phyloP scores from a whole-genome alignment of 2,888 invertebrate species.

The Cephus nigrinus region DNA sequence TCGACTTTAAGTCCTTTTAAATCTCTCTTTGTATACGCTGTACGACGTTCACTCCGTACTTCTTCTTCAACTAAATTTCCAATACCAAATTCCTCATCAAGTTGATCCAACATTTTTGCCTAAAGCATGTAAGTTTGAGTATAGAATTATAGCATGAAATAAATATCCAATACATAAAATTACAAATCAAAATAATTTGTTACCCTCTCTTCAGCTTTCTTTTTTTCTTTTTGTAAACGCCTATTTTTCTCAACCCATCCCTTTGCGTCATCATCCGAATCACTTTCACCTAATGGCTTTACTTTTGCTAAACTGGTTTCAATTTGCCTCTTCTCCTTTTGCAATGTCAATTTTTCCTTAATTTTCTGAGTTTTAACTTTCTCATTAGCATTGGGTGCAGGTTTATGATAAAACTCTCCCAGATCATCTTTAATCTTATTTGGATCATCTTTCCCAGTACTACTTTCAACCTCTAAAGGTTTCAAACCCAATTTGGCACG shows the following conservation, averaged over 20 bases:
- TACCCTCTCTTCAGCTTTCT: conserved; percentile 86
- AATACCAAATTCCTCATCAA: conserved; percentile 95
- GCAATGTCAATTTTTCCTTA: conserved; percentile 80
- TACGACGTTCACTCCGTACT: conserved; percentile 70
- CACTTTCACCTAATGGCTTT: conserved; percentile 77
- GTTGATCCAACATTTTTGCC: conserved; percentile 94
- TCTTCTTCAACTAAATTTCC: conserved; percentile 86
- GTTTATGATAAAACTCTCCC: conserved; percentile 90
- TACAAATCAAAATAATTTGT: conserved; percentile 43
- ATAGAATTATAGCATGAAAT: conserved; percentile 3
- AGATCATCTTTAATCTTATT: conserved; percentile 68
- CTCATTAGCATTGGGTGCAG: conserved; percentile 79
- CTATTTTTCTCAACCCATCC: conserved; percentile 89
- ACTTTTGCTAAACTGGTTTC: conserved; percentile 75
- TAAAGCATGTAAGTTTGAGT: conserved; percentile 55
- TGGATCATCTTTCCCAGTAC: conserved; percentile 49
- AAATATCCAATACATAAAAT: neutral
- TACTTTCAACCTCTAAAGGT: conserved; percentile 79
- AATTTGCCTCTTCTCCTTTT: conserved; percentile 82
- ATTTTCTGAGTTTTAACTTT: conserved; percentile 84
- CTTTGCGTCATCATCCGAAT: conserved; percentile 78
- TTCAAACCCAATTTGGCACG: conserved; percentile 94
- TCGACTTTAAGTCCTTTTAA: conserved; percentile 87
- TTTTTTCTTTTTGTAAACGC: conserved; percentile 80
- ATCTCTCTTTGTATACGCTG: conserved; percentile 77